These are phyloP conservation scores for Trogon surrucura DNA, from an alignment of 2,113 vertebrate species.

Conservation along the genomic window DNA sequence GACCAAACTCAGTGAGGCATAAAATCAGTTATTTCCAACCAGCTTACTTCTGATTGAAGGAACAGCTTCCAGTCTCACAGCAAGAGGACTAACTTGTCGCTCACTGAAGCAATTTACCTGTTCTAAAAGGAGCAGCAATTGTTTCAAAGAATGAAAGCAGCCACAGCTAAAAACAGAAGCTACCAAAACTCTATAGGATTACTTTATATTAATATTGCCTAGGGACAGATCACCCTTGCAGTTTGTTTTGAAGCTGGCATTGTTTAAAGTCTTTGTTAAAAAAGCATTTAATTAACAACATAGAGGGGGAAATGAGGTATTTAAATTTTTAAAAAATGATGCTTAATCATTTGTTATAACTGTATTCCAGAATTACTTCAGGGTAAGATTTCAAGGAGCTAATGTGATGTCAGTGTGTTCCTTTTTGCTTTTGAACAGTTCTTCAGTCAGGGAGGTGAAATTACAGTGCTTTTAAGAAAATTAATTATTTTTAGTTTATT, in stretches of 20 bases:
- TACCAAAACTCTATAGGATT: background rate
- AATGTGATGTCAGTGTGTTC: slow-evolving; percentile 4
- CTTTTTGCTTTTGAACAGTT: slow-evolving; percentile 66
- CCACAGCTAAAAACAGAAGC: slow-evolving; percentile 1
- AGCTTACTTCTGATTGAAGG: slow-evolving; percentile 66
- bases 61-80: slow-evolving; percentile 62
- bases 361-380: background rate
- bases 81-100: slow-evolving; percentile 65
- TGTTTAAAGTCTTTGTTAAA: background rate
- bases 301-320: background rate
- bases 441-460: slow-evolving; percentile 60
- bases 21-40: slow-evolving; percentile 81
- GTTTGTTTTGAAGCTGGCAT: background rate
- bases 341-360: background rate
- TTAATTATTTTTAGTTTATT: slow-evolving; percentile 46
- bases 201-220: background rate
- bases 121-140: slow-evolving; percentile 49
- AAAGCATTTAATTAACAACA: background rate
- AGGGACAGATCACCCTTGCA: background rate
- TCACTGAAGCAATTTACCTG: slow-evolving; percentile 65
- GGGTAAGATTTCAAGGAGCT: slow-evolving; percentile 27
- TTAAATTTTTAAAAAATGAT: background rate
- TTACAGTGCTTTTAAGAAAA: slow-evolving; percentile 77
- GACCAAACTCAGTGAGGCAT: slow-evolving; percentile 69
- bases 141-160: slow-evolving; percentile 38